Base-by-base conservation (phyloP, 2,888 invertebrate genomes). In the Epinotia brunnichana region DNA sequence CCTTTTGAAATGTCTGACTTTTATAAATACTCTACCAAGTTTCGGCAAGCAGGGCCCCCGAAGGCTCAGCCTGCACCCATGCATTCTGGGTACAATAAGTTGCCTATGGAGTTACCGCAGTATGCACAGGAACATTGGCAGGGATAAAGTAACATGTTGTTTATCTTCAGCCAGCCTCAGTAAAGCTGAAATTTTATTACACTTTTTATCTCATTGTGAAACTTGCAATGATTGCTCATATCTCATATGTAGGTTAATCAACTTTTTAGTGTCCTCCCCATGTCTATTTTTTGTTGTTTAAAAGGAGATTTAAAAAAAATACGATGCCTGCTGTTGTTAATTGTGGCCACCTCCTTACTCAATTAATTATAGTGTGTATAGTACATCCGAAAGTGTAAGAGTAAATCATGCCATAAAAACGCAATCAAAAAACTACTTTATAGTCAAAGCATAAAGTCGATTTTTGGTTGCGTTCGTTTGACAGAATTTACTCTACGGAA, bases 1-100 rank as follows among this genome's bases (percentile, higher is more conserved):
- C 99, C 99, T 3, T 99, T 98, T 91, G 99, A 99, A 94, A 98
- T 99, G 97, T 96, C 98, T 0, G 99, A 99, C 89, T 99, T 98
- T 88, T 99, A 98, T 88, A 99, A 99, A 90, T 99, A 99, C 88
- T 99, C 98, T 67, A 98, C 98, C 5, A 98, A 98, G 86, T 98
- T 97, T 87, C 95, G 98, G 75, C 96, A 97, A 81, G 85, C 85
- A 2, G 88, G 84, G 81, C 80, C 81, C 69, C 89, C 86, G 62
- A 92, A 90, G 75, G 79, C 80, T 2, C 75, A 83, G 51, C 82
- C 83, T 5, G 87, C 83, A 74, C 84, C 87, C 44, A 83, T 86
- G 15, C 89, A 83, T 78, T 78, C 83, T 35, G 83, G 85, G 19
- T 92, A 87, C 75, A 91, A 90, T 78, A 91, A 92, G 77, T 78